Evolutionary conservation across 2,797 vertebrate genomes (phyloP).

Genomic region (Poecilia wingei): DNA sequence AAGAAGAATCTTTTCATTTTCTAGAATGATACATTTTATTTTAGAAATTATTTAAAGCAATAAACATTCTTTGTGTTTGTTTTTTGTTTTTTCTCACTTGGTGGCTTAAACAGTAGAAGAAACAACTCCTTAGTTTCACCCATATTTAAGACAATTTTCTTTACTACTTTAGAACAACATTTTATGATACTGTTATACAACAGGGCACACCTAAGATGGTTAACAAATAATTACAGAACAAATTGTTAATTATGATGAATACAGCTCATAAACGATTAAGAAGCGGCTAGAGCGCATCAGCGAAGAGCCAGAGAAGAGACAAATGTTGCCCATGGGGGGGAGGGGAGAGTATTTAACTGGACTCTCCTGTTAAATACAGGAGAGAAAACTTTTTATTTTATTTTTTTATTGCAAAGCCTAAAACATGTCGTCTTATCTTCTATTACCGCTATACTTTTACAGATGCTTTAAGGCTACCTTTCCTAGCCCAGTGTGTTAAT

Average conservation of each 20-base stretch:
- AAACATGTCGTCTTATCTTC: background rate
- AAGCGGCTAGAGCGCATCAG: background rate
- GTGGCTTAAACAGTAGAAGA: background rate
- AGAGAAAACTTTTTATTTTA: background rate
- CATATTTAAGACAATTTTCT: background rate
- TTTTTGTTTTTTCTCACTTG: background rate
- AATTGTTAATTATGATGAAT: background rate
- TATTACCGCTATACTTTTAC: background rate
- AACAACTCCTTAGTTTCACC: background rate
- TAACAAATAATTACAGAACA: background rate
- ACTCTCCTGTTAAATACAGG: background rate
- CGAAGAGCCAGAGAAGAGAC: background rate
- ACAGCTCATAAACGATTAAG: background rate
- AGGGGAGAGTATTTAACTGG: background rate
- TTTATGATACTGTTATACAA: background rate
- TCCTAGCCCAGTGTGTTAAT: background rate
- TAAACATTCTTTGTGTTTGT: background rate
- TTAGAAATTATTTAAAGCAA: background rate
- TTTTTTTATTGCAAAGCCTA: background rate
- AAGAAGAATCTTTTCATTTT: background rate
- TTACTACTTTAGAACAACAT: background rate
- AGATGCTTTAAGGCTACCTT: background rate
- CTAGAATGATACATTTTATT: background rate
- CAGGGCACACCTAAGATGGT: background rate
- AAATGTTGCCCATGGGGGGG: background rate